phyloP scores from a whole-genome alignment of 2,797 vertebrate genomes.

The Lutjanus campechanus region DNA sequence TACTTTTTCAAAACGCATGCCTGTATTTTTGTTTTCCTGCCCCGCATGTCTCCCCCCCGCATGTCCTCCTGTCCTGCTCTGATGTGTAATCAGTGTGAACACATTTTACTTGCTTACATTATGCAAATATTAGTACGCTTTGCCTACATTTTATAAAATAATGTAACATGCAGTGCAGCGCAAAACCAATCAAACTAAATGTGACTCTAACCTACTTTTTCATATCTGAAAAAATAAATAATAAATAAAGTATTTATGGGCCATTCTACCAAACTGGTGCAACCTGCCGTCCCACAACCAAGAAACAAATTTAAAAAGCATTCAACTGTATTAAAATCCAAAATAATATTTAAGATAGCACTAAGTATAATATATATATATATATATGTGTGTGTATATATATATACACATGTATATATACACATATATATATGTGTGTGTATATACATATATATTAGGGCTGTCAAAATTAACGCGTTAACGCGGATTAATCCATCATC shows the following conservation, averaged over 20 bases:
- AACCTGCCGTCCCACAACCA: too few relatives aligned
- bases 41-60: conserved; percentile 50
- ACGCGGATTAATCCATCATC: too few relatives aligned
- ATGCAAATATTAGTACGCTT: background rate
- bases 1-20: conserved; percentile 31
- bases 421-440: too few relatives aligned
- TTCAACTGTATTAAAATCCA: too few relatives aligned
- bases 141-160: conserved; percentile 10
- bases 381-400: too few relatives aligned
- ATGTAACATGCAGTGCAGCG: background rate
- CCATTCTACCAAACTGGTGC: too few relatives aligned
- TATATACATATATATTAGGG: background rate
- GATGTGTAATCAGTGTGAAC: conserved; percentile 73
- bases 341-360: too few relatives aligned
- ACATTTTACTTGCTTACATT: conserved; percentile 1
- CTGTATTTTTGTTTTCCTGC: conserved; percentile 34
- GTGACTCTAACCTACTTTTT: background rate
- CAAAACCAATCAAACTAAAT: background rate
- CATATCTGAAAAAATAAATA: background rate
- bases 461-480: too few relatives aligned
- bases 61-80: conserved; percentile 37
- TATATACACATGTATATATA: too few relatives aligned
- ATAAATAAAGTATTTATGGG: too few relatives aligned
- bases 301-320: too few relatives aligned
- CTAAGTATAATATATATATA: too few relatives aligned